Conservation (phyloP, 1,140 invertebrate genomes). For the Globodera rostochiensis region DNA sequence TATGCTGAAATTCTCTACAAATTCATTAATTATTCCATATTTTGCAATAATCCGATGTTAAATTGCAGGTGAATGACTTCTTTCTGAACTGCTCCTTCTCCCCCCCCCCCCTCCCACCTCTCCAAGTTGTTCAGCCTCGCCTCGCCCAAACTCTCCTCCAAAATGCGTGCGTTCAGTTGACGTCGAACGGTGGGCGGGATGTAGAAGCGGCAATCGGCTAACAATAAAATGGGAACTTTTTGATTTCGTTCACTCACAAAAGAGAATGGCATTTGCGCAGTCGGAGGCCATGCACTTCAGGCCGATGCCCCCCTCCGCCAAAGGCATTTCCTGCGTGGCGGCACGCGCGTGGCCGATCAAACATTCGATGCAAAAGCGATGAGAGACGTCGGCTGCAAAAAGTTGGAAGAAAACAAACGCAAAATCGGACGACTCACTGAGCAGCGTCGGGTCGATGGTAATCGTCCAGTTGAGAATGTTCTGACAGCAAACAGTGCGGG, state of each 20-base stretch:
- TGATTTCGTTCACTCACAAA: slow-evolving; percentile 34
- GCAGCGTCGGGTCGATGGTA: slow-evolving; percentile 5
- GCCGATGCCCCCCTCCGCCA: slow-evolving; percentile 42
- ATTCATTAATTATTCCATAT: too few species aligned
- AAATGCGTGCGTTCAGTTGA: slow-evolving; percentile 38
- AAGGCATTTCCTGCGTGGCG: slow-evolving; percentile 43
- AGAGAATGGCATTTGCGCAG: slow-evolving; percentile 44
- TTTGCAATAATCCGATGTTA: too few species aligned
- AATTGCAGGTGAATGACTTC: too few species aligned
- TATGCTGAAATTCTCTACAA: too few species aligned
- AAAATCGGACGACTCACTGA: neutral
- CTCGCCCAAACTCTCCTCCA: slow-evolving; percentile 42
- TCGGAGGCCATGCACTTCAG: slow-evolving; percentile 38
- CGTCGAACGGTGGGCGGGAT: slow-evolving; percentile 35
- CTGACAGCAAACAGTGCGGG: slow-evolving; percentile 7
- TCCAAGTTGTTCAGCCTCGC: slow-evolving; percentile 37
- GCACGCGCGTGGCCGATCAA: slow-evolving; percentile 33
- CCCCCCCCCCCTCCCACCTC: neutral
- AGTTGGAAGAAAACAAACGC: neutral
- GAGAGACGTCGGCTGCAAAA: slow-evolving; percentile 7
- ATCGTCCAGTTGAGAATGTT: neutral
- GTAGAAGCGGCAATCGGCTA: slow-evolving; percentile 38
- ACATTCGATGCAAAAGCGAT: slow-evolving; percentile 40
- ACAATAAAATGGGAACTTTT: neutral
- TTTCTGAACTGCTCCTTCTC: neutral